Percentiles rank a stretch among this genome's conserved stretches.
Evolutionary conservation across 92 coral and sea anemone genomes (phyloP).

Genomic region (Heteractis magnifica): DNA sequence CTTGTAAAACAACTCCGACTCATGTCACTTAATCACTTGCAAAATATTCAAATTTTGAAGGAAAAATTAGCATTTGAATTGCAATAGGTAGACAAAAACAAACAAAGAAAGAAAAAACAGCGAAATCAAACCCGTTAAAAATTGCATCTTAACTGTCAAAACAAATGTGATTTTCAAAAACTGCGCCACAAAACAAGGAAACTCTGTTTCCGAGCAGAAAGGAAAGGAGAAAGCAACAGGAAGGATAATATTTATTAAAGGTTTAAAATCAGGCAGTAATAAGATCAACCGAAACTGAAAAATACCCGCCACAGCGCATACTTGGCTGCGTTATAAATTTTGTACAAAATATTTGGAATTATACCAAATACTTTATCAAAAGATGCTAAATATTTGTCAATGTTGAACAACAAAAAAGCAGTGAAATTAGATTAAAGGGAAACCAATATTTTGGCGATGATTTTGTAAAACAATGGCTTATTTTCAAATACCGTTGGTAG

Average conservation of each 20-base stretch:
- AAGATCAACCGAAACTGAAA: slow-evolving; percentile 1
- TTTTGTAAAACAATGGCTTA: too few relatives aligned
- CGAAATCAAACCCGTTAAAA: not conserved
- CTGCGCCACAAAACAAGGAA: too few relatives aligned
- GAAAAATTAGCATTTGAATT: slow-evolving; percentile 16
- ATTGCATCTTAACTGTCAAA: not conserved
- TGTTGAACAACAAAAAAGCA: not conserved
- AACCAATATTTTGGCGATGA: too few relatives aligned
- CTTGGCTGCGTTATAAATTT: not conserved
- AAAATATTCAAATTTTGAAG: slow-evolving; percentile 30
- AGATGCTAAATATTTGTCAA: not conserved
- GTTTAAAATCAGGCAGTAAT: not conserved
- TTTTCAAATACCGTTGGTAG: too few relatives aligned
- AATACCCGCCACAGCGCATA: not conserved
- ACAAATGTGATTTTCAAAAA: not conserved
- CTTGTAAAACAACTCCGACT: slow-evolving; percentile 1
- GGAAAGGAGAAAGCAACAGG: not conserved
- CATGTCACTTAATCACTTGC: slow-evolving; percentile 30
- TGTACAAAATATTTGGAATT: not conserved
- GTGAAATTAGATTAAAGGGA: too few relatives aligned
- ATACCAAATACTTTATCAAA: not conserved
- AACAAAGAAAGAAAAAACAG: not conserved
- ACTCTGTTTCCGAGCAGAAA: too few relatives aligned
- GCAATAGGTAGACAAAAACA: slow-evolving; percentile 18
- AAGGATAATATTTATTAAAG: not conserved